Conservation (phyloP, 1,140 invertebrate genomes). For the Drosophila mojavensis region DNA sequence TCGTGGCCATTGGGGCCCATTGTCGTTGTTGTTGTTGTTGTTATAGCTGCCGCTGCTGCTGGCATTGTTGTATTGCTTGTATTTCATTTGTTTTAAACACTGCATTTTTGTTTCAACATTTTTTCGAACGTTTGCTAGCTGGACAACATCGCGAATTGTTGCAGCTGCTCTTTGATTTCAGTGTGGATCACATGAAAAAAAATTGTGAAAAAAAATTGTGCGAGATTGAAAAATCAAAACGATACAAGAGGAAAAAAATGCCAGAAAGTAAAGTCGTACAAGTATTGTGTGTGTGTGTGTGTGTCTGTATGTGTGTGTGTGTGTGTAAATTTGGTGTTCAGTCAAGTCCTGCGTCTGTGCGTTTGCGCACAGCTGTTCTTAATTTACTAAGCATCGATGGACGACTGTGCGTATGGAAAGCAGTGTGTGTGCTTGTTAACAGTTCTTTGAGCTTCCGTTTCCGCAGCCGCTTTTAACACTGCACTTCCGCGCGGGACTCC, state of each 20-base stretch:
- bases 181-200: constrained; percentile 67
- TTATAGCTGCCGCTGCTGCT: constrained; percentile 21
- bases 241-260: background rate
- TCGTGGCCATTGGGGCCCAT: constrained; percentile 29
- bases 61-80: constrained; percentile 48
- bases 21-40: constrained; percentile 56
- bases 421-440: constrained; percentile 18
- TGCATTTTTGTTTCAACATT: constrained; percentile 41
- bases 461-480: constrained; percentile 72
- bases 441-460: constrained; percentile 61
- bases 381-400: constrained; percentile 39
- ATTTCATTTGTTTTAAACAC: constrained; percentile 50
- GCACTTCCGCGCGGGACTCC: constrained; percentile 75
- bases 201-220: constrained; percentile 63
- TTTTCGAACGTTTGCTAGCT: constrained; percentile 46
- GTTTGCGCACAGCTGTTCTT: constrained; percentile 26
- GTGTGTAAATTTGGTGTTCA: background rate
- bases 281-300: too few species aligned
- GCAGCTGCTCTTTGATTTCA: constrained; percentile 31
- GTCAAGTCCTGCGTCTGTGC: constrained; percentile 5
- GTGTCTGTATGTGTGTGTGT: constrained; percentile 1
- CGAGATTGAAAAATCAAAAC: constrained; percentile 21
- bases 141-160: constrained; percentile 72
- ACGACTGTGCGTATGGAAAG: constrained; percentile 12
- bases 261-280: background rate